phyloP scores from a whole-genome alignment of 2,888 invertebrate genomes.

The Drosophila affinis region DNA sequence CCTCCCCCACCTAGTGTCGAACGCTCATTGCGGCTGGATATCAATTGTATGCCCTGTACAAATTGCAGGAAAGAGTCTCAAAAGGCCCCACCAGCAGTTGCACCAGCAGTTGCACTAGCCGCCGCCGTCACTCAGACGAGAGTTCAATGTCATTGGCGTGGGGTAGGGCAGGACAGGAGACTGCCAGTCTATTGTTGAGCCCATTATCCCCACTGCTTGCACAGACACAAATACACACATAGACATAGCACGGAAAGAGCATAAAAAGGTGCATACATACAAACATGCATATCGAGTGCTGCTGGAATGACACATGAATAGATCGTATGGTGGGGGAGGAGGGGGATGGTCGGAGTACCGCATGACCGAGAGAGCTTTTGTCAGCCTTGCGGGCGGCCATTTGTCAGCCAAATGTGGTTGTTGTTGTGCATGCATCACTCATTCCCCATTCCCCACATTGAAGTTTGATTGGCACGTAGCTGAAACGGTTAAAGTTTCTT shows the following conservation, averaged over 20 bases:
- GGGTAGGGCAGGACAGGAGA: conserved; percentile 39
- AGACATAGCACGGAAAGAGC: neutral
- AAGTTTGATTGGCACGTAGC: conserved; percentile 56
- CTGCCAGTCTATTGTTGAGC: conserved; percentile 27
- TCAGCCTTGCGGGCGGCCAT: conserved; percentile 65
- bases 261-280: neutral
- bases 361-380: conserved; percentile 32
- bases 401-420: conserved; percentile 46
- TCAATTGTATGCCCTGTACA: conserved; percentile 15
- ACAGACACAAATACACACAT: conserved; percentile 2
- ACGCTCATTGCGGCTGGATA: neutral
- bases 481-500: conserved; percentile 1
- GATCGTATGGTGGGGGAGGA: neutral
- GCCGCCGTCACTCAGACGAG: conserved; percentile 20
- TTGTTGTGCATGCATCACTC: conserved; percentile 41
- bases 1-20: conserved; percentile 12
- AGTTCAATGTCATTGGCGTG: conserved; percentile 64
- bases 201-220: conserved; percentile 5
- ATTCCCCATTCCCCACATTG: neutral
- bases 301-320: conserved; percentile 48
- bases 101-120: neutral
- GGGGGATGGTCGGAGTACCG: neutral
- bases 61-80: conserved; percentile 5
- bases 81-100: conserved; percentile 7
- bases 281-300: conserved; percentile 38